Percentiles rank a stretch among this genome's conserved stretches.
phyloP scores from a whole-genome alignment of 2,113 vertebrate genomes.

The Campylorhamphus procurvoides region DNA sequence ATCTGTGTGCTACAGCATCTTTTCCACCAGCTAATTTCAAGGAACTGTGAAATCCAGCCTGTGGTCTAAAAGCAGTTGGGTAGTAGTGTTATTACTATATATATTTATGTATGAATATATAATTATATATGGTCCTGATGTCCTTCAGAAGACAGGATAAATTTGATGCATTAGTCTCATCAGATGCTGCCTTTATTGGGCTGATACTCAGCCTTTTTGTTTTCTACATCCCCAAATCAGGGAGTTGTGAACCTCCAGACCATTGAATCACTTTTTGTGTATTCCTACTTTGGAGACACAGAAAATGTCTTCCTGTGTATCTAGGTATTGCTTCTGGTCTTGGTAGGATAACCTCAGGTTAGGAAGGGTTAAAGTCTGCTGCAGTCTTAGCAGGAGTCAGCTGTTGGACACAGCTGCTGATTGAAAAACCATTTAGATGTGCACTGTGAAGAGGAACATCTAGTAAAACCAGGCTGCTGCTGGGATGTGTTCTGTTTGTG shows the following conservation, averaged over 20 bases:
- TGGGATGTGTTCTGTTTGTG: background rate
- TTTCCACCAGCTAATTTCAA: background rate
- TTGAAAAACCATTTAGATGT: background rate
- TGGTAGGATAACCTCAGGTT: background rate
- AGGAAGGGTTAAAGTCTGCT: background rate
- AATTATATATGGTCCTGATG: background rate
- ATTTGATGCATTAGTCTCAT: background rate
- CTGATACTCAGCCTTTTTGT: background rate
- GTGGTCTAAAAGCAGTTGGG: background rate
- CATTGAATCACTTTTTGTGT: background rate
- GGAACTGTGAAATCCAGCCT: background rate
- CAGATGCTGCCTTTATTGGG: background rate
- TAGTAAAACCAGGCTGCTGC: background rate
- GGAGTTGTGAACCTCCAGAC: background rate
- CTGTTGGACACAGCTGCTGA: background rate
- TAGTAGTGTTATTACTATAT: background rate
- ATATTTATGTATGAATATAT: background rate
- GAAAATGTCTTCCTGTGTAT: background rate
- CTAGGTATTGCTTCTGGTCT: background rate
- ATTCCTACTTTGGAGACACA: background rate
- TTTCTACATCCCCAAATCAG: background rate
- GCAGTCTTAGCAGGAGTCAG: background rate
- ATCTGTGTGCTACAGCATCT: background rate
- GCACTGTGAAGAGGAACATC: background rate
- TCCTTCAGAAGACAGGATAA: background rate